phyloP scores from a whole-genome alignment of 2,888 invertebrate genomes.

The Hermodice carunculata region DNA sequence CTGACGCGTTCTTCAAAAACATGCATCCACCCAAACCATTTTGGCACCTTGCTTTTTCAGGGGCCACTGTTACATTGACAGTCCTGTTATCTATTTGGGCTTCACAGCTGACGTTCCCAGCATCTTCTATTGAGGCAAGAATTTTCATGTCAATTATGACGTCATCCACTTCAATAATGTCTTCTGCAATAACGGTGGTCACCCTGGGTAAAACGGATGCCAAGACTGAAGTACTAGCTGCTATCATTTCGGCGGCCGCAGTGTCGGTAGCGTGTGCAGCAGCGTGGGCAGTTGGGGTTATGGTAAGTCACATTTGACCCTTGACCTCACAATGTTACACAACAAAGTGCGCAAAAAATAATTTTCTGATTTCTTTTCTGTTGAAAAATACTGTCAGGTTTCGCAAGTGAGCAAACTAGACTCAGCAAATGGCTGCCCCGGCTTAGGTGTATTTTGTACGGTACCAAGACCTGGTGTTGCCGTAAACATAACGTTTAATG shows the following conservation, averaged over 20 bases:
- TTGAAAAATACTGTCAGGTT: no score
- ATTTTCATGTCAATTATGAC: conserved; percentile 19
- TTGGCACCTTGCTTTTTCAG: background rate
- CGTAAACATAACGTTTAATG: no score
- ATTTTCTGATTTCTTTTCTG: no score
- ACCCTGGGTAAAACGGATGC: conserved; percentile 15
- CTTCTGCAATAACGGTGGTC: conserved; percentile 25
- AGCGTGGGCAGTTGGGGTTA: conserved; percentile 39
- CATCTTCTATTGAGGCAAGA: conserved; percentile 28
- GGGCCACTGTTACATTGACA: conserved; percentile 31
- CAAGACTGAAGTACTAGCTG: conserved; percentile 26
- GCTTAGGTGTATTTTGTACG: no score
- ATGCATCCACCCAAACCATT: background rate
- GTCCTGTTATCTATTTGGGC: conserved; percentile 25
- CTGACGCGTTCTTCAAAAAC: background rate
- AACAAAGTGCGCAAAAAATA: background rate
- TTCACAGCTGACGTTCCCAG: conserved; percentile 30
- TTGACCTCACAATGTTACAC: background rate
- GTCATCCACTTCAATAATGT: conserved; percentile 17
- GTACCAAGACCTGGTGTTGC: no score
- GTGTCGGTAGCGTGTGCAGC: conserved; percentile 34
- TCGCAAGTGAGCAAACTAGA: no score
- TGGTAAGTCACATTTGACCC: conserved; percentile 25
- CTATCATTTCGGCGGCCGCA: conserved; percentile 30
- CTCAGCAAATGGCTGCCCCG: no score